Percentiles rank a stretch among this genome's conserved stretches.
Conservation (phyloP, 2,888 invertebrate genomes). For the Pandemis corylana region DNA sequence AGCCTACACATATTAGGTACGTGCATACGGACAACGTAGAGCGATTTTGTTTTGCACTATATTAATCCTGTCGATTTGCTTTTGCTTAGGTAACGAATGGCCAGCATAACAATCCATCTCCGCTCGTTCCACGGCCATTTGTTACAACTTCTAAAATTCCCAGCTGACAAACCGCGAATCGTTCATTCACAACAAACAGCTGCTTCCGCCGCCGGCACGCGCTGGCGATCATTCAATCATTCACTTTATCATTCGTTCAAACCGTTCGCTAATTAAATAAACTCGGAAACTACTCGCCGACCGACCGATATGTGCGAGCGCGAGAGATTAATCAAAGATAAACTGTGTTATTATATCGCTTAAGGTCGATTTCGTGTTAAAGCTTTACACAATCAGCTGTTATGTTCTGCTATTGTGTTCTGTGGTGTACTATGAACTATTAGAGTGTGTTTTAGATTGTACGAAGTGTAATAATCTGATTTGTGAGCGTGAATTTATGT, state of each 20-base stretch:
- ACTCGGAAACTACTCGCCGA: slow-evolving; percentile 29
- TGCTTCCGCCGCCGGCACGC: slow-evolving; percentile 21
- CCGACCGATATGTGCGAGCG: slow-evolving; percentile 24
- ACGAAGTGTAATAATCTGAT: background rate
- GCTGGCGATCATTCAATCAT: slow-evolving; percentile 30
- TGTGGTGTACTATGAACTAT: background rate
- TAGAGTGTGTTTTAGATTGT: slow-evolving; percentile 1
- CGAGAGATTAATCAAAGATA: background rate
- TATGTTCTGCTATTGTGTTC: background rate
- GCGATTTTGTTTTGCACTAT: too few species aligned
- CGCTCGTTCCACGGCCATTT: background rate
- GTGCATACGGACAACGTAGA: too few species aligned
- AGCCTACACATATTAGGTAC: too few species aligned
- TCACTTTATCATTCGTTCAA: slow-evolving; percentile 37
- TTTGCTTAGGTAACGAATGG: background rate
- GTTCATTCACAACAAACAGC: slow-evolving; percentile 30
- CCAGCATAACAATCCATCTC: background rate
- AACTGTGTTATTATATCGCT: background rate
- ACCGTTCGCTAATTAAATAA: slow-evolving; percentile 40
- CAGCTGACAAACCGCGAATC: slow-evolving; percentile 1
- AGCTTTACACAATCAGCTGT: background rate
- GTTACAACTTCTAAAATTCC: background rate
- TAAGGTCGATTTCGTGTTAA: slow-evolving; percentile 10
- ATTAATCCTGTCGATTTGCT: background rate
- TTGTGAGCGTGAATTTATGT: slow-evolving; percentile 34